Conservation (phyloP, 2,888 invertebrate species). For the Phyllotreta striolata region DNA sequence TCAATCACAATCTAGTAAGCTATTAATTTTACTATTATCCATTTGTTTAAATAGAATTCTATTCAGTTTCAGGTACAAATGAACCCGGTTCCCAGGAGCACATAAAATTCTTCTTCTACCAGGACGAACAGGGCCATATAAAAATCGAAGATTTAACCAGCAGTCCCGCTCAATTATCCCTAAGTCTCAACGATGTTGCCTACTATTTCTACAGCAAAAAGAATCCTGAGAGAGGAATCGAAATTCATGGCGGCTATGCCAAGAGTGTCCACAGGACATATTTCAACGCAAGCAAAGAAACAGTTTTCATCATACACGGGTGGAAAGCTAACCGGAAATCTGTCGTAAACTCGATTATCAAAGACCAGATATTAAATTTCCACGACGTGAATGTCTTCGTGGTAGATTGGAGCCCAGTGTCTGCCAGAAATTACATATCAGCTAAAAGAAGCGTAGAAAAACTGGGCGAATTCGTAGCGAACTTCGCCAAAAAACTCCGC, state of each 20-base stretch:
- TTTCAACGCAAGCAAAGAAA: slow-evolving; percentile 46
- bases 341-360: slow-evolving; percentile 46
- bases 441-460: slow-evolving; percentile 44
- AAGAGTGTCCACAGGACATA: slow-evolving; percentile 10
- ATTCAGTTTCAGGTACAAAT: no score
- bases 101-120: no score
- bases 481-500: slow-evolving; percentile 39
- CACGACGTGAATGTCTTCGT: slow-evolving; percentile 54
- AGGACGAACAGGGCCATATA: no score
- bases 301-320: slow-evolving; percentile 53
- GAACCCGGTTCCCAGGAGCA: no score
- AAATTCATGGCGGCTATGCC: background rate
- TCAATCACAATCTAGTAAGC: no score
- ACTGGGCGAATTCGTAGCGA: slow-evolving; percentile 49
- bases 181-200: no score
- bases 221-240: no score
- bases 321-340: slow-evolving; percentile 50
- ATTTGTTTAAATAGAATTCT: no score
- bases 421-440: slow-evolving; percentile 37
- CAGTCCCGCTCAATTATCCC: no score
- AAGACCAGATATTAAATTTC: slow-evolving; percentile 43
- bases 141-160: no score
- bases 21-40: no score
- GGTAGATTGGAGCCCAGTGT: slow-evolving; percentile 52
- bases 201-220: no score